A percentile compares a stretch with the other conserved stretches of the same genome.
phyloP scores from a whole-genome alignment of 2,797 vertebrate genomes.

The Enteromius fasciolatus region DNA sequence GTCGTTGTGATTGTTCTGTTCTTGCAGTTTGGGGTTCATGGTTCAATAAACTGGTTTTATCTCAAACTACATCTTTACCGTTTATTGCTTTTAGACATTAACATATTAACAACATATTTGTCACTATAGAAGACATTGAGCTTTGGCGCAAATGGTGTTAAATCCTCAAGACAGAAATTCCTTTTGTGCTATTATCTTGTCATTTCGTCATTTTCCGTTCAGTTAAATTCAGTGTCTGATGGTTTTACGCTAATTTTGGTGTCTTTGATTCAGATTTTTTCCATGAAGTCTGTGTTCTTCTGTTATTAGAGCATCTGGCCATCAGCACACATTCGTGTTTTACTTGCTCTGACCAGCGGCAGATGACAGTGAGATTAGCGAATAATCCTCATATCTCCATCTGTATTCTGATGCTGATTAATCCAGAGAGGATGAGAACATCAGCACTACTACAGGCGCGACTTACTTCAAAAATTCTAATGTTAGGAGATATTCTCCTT shows the following conservation, averaged over 20 bases:
- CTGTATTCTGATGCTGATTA: constrained; percentile 76
- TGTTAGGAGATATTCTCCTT: constrained; percentile 21
- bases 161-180: background rate
- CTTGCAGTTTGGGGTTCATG: constrained; percentile 1
- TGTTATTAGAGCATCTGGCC: constrained; percentile 39
- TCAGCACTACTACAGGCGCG: constrained; percentile 73
- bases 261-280: background rate
- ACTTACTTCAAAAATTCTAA: constrained; percentile 61
- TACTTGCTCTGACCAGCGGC: constrained; percentile 67
- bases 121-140: background rate
- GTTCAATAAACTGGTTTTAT: constrained; percentile 43
- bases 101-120: background rate
- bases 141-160: background rate
- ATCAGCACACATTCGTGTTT: constrained; percentile 63
- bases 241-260: background rate
- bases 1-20: background rate
- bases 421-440: constrained; percentile 75
- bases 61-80: background rate
- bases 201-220: background rate
- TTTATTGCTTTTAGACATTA: background rate
- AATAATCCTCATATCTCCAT: constrained; percentile 85
- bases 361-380: constrained; percentile 82
- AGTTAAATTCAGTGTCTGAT: background rate
- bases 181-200: background rate
- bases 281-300: background rate